These are phyloP conservation scores for Chaetodon auriga DNA, from an alignment of 2,113 vertebrate genomes.

Conservation along the genomic window DNA sequence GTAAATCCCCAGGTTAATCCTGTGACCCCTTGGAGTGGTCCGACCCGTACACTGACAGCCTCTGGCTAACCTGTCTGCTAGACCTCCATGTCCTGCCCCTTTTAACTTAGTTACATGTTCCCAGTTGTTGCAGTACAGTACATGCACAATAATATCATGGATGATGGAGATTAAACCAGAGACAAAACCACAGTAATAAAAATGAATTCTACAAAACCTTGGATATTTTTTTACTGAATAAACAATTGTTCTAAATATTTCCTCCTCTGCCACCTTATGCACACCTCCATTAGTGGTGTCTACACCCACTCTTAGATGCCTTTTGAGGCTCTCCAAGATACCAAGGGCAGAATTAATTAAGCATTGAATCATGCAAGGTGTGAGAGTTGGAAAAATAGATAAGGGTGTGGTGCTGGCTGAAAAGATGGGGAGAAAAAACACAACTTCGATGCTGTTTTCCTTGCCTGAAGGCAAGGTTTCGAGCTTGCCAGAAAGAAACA, in stretches of 20 bases:
- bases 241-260: conserved; percentile 2
- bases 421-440: conserved; percentile 39
- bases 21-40: neutral
- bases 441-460: conserved; percentile 47
- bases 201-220: neutral
- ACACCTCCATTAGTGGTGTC: conserved; percentile 9
- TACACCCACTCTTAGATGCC: conserved; percentile 14
- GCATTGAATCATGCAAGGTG: conserved; percentile 34
- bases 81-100: neutral
- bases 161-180: neutral
- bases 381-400: conserved; percentile 27
- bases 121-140: too few species aligned
- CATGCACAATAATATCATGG: too few species aligned
- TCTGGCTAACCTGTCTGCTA: neutral
- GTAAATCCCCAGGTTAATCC: neutral
- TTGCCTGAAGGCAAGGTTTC: conserved; percentile 60
- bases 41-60: neutral
- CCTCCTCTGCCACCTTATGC: neutral
- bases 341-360: conserved; percentile 56
- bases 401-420: conserved; percentile 39
- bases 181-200: neutral
- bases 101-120: neutral
- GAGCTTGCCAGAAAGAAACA: conserved; percentile 60
- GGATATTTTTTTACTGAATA: neutral
- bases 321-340: conserved; percentile 27